Evolutionary conservation across 37 sponge, comb jelly and placozoan species (phyloP).

Genomic region (Dysidea cf. avara): DNA sequence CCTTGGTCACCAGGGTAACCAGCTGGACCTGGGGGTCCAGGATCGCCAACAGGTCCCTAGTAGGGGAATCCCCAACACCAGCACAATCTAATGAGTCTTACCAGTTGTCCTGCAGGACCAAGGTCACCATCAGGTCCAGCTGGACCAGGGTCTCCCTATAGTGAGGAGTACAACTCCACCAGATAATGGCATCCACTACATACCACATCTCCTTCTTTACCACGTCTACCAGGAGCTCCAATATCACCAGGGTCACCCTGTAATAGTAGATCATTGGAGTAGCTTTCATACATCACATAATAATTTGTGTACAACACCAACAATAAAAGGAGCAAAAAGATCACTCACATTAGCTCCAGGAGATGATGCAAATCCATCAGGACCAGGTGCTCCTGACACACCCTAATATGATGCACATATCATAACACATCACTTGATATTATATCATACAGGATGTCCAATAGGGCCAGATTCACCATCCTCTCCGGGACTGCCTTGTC

Average conservation of each 20-base stretch:
- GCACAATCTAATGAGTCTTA: too few relatives aligned
- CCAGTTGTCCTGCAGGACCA: neutral
- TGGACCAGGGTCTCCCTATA: neutral
- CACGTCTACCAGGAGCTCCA: slow-evolving; percentile 47
- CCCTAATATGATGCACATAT: neutral
- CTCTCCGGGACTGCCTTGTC: slow-evolving; percentile 53
- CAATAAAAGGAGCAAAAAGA: too few relatives aligned
- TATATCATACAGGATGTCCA: slow-evolving; percentile 25
- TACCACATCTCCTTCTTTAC: neutral
- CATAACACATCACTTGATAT: neutral
- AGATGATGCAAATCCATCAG: slow-evolving; percentile 40
- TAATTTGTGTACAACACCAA: too few relatives aligned
- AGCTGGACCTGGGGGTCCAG: slow-evolving; percentile 50
- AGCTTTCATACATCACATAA: too few relatives aligned
- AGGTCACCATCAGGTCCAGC: neutral
- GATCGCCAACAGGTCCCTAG: slow-evolving; percentile 21
- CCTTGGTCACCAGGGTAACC: slow-evolving; percentile 46
- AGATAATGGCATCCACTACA: neutral
- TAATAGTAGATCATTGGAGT: slow-evolving; percentile 27
- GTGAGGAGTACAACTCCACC: neutral
- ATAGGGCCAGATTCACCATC: slow-evolving; percentile 55
- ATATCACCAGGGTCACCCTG: slow-evolving; percentile 57
- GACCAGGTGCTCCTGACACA: slow-evolving; percentile 38
- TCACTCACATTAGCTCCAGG: slow-evolving; percentile 49
- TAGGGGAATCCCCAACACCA: neutral